A percentile compares a stretch with the other conserved stretches of the same genome.
Conservation (phyloP, 2,888 invertebrate species). For the Cremastinae sp. region DNA sequence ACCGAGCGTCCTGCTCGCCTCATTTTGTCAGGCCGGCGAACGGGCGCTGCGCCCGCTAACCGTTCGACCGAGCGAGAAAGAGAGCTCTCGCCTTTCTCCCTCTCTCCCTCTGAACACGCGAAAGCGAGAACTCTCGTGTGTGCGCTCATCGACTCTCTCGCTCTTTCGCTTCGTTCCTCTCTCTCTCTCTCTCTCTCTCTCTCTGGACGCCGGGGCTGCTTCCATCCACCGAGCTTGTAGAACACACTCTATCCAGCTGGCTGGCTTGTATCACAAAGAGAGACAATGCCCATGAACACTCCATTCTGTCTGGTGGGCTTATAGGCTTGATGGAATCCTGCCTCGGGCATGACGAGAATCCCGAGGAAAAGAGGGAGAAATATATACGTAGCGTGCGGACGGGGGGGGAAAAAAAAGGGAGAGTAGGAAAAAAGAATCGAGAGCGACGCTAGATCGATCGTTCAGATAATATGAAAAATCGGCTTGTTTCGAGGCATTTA, state of each 20-base stretch:
- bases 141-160: constrained; percentile 4
- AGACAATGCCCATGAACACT: constrained; percentile 63
- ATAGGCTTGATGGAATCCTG: constrained; percentile 50
- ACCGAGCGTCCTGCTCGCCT: constrained; percentile 66
- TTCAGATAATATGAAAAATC: constrained; percentile 30
- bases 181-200: constrained; percentile 42
- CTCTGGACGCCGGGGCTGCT: constrained; percentile 53
- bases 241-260: constrained; percentile 60
- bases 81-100: constrained; percentile 24
- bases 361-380: constrained; percentile 25
- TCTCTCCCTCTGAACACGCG: not conserved
- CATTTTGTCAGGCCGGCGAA: constrained; percentile 67
- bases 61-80: constrained; percentile 59
- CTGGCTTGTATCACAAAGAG: constrained; percentile 61
- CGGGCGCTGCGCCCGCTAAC: constrained; percentile 49
- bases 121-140: too few species aligned
- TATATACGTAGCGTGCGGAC: not conserved
- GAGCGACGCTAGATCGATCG: not conserved
- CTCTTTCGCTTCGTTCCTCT: too few species aligned
- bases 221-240: constrained; percentile 58
- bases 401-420: not conserved
- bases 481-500: constrained; percentile 5
- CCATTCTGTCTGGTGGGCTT: constrained; percentile 58
- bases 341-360: constrained; percentile 46
- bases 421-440: not conserved